phyloP scores from a whole-genome alignment of 64 coral and sea anemone species.

The Dendronephthya gigantea region DNA sequence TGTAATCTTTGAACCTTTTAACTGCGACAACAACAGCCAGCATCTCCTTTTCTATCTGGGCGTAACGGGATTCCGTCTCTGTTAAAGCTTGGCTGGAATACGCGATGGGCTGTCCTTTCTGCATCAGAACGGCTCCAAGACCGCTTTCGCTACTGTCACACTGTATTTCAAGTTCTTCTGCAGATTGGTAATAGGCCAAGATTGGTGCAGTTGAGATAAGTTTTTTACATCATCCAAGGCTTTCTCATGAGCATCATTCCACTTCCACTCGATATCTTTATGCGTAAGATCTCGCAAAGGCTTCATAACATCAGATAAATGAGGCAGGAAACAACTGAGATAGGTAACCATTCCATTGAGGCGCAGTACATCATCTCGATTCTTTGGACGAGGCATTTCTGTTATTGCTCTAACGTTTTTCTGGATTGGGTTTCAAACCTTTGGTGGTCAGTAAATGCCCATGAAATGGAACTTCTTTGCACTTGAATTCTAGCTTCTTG shows the following conservation, averaged over 20 bases:
- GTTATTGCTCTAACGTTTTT: background rate
- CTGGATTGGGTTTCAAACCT: background rate
- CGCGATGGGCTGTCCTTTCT: background rate
- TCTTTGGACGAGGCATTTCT: background rate
- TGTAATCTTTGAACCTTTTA: background rate
- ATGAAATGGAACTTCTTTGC: background rate
- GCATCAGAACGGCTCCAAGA: background rate
- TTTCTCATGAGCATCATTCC: background rate
- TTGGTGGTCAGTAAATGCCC: background rate
- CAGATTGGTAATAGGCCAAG: background rate
- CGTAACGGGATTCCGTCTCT: background rate
- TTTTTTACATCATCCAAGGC: background rate
- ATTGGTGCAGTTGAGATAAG: background rate
- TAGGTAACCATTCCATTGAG: background rate
- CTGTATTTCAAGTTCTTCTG: background rate
- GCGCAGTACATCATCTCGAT: background rate
- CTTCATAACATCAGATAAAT: background rate
- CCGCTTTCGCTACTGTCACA: background rate
- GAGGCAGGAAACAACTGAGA: background rate
- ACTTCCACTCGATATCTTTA: background rate
- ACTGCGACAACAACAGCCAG: background rate
- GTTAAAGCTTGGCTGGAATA: constrained; percentile 5
- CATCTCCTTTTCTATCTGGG: constrained; percentile 10
- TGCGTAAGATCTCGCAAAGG: background rate
- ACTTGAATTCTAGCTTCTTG: background rate